Conservation (phyloP, 1,140 invertebrate species). For the Sycobia sp. region DNA sequence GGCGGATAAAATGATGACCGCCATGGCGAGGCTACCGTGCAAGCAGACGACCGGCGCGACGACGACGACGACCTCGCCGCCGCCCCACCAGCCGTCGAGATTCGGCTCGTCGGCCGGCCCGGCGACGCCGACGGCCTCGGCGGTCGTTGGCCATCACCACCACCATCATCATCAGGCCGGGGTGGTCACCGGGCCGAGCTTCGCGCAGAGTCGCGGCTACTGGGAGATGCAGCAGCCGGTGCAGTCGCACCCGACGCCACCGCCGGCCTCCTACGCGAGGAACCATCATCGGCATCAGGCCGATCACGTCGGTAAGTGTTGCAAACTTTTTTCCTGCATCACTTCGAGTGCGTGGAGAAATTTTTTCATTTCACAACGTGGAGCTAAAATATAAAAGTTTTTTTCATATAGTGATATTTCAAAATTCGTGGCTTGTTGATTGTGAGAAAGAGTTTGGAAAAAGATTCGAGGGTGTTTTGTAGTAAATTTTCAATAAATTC, state of each 20-base stretch:
- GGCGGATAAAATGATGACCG: constrained; percentile 56
- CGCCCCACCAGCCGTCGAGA: constrained; percentile 50
- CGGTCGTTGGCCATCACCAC: too few species aligned
- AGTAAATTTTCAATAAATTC: too few species aligned
- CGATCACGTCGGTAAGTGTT: constrained; percentile 51
- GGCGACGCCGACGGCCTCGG: too few species aligned
- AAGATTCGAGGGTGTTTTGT: too few species aligned
- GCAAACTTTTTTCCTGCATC: not conserved
- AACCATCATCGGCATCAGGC: constrained; percentile 50
- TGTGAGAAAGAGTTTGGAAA: too few species aligned
- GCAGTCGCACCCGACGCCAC: constrained; percentile 45
- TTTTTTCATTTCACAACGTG: too few species aligned
- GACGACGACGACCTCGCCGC: too few species aligned
- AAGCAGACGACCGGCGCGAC: constrained; percentile 56
- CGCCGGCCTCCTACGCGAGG: constrained; percentile 44
- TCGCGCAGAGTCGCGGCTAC: constrained; percentile 42
- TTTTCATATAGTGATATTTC: too few species aligned
- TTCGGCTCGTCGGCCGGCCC: not conserved
- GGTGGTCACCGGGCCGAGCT: not conserved
- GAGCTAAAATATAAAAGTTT: too few species aligned
- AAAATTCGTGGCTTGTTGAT: too few species aligned
- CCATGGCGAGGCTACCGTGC: constrained; percentile 60
- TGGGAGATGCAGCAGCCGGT: constrained; percentile 59
- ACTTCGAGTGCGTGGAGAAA: not conserved
- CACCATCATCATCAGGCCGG: too few species aligned